A percentile compares a stretch with the other conserved stretches of the same genome.
Evolutionary conservation across 1,140 invertebrate species (phyloP).

Genomic region (Listronotus oregonensis): DNA sequence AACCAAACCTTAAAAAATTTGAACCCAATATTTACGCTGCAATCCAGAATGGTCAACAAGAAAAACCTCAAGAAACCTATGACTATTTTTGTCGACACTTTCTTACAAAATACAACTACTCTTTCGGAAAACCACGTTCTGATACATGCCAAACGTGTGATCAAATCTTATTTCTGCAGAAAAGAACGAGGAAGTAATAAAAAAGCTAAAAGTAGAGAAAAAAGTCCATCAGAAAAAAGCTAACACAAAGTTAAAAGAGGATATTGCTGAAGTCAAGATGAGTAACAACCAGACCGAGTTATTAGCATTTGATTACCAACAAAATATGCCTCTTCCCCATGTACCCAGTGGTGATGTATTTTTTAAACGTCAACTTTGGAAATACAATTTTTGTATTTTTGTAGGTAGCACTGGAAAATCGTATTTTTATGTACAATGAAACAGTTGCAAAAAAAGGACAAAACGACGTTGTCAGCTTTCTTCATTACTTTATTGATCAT

Average conservation of each 20-base stretch:
- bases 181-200: not conserved
- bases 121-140: conserved; percentile 7
- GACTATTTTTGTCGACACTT: too few species aligned
- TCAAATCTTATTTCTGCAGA: conserved; percentile 1
- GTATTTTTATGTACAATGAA: conserved; percentile 39
- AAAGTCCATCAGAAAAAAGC: conserved; percentile 9
- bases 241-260: conserved; percentile 27
- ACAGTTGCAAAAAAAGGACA: conserved; percentile 10
- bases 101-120: conserved; percentile 17
- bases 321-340: conserved; percentile 33
- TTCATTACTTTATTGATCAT: conserved; percentile 20
- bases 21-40: too few species aligned
- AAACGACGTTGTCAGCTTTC: conserved; percentile 27
- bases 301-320: conserved; percentile 33
- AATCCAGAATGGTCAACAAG: too few species aligned
- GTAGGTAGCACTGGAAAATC: too few species aligned
- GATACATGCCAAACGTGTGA: conserved; percentile 21
- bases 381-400: too few species aligned
- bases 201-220: conserved; percentile 16
- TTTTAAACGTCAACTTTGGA: too few species aligned
- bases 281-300: conserved; percentile 9
- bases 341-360: conserved; percentile 32
- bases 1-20: too few species aligned
- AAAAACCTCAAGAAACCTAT: too few species aligned
- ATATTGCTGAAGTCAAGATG: conserved; percentile 7